phyloP scores from a whole-genome alignment of 2,113 vertebrate species.

The Balaenoptera acutorostrata region DNA sequence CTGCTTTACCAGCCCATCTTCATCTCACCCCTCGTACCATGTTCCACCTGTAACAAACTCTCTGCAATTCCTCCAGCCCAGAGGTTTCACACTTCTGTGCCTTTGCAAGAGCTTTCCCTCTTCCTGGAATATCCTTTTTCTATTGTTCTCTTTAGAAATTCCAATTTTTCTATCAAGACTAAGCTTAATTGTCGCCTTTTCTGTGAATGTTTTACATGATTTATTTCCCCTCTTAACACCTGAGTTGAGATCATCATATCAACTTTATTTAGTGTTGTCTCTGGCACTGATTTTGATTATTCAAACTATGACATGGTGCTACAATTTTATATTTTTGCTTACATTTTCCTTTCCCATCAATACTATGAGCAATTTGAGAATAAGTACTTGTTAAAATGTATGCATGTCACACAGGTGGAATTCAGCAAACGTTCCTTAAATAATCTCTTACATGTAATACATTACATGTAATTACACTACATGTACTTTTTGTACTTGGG shows the following conservation, averaged over 20 bases:
- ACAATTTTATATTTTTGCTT: neutral
- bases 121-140: neutral
- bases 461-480: no score
- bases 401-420: neutral
- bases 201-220: neutral
- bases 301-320: neutral
- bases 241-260: neutral
- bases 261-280: neutral
- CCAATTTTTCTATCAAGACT: neutral
- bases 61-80: neutral
- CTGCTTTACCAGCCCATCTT: no score
- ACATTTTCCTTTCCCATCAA: neutral
- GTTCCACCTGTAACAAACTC: neutral
- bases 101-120: neutral
- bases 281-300: neutral
- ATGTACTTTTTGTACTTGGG: neutral
- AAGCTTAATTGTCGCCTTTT: neutral
- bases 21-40: fast-evolving
- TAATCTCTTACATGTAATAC: neutral
- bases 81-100: neutral
- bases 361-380: neutral
- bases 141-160: neutral
- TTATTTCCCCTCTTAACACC: neutral
- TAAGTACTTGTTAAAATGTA: neutral
- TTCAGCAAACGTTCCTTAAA: neutral